Base-by-base conservation (phyloP, 37 sponge, comb jelly and placozoan species). In the Cladorhizidae sp. region DNA sequence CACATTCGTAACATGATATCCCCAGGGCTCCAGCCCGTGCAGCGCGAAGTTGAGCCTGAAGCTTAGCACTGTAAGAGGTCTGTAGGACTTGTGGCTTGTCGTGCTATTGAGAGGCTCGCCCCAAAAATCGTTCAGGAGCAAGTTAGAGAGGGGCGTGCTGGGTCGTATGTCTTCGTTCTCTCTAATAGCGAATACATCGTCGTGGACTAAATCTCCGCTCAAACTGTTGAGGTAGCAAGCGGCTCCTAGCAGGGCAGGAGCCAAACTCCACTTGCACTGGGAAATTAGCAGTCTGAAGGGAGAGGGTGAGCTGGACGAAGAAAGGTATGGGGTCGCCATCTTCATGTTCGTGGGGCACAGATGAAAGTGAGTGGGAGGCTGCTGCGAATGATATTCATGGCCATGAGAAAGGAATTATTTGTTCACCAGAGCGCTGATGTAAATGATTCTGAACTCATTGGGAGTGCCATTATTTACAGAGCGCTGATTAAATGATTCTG, bases 1-100 rank as follows among this genome's bases (percentile, higher is more conserved):
- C 0, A 88, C 74, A 62, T 96, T 96, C 25, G 81, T 74, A 21
- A 77, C 64, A 57, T 96, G 97, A 55, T 96, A 96, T 21, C 97
- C 94, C 37, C 64, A 76, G 35, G 94, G 91, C 25, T 81, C 69
- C 40, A 96, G 77, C 1, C 71, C 92, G 76, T 90, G 87, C 11
- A 93, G 58, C 1, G 43, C 20, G 78, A 89, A 96, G 76, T 96
- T 96, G 11, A 90, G 55, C 21, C 97, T 79, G 70, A 96, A 96
- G 11, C 89, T 87, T 17, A 90, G 79, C 21, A 87, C 76, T 36
- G 93, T 93, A 33, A 96, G 81, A 1, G 96, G 96, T 6, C 96
- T 82, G 42, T 90, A 96, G 36, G 96, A 96, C 73, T 96, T 93
- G 89, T 96, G 97, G 57, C 97, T 96, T 55, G 57, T 71, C 26